Percentiles rank a stretch among this genome's conserved stretches.
Conservation (phyloP, 2,888 invertebrate species). For the Campoletis raptor region DNA sequence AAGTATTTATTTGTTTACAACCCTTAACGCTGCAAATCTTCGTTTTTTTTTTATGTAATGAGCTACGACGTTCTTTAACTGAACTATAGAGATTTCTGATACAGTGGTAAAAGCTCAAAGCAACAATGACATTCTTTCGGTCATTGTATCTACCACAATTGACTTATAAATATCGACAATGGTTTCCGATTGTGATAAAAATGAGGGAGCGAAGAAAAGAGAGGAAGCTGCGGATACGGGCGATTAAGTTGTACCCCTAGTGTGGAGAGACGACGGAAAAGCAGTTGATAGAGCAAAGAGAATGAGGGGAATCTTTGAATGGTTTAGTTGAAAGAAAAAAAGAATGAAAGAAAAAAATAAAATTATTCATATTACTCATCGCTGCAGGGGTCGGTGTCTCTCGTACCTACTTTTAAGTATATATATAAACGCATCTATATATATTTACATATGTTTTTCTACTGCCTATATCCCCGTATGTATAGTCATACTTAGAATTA, state of each 20-base stretch:
- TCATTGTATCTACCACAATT: background rate
- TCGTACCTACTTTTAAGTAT: slow-evolving; percentile 39
- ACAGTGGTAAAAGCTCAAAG: background rate
- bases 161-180: slow-evolving; percentile 51
- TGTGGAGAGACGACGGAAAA: slow-evolving; percentile 14
- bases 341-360: slow-evolving; percentile 48
- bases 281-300: slow-evolving; percentile 26
- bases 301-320: slow-evolving; percentile 41
- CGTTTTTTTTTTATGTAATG: background rate
- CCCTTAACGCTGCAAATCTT: background rate
- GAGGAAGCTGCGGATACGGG: slow-evolving; percentile 64
- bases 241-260: slow-evolving; percentile 50
- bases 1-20: background rate
- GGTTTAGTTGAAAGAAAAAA: slow-evolving; percentile 43
- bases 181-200: slow-evolving; percentile 54
- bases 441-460: slow-evolving; percentile 16
- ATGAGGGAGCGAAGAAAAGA: slow-evolving; percentile 25
- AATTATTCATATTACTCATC: slow-evolving; percentile 63
- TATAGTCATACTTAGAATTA: slow-evolving; percentile 57
- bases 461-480: background rate
- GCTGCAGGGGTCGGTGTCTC: slow-evolving; percentile 63
- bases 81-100: background rate
- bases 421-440: slow-evolving; percentile 37
- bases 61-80: background rate
- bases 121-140: background rate